A percentile compares a stretch with the other conserved stretches of the same genome.
Conservation (phyloP, 2,888 invertebrate genomes). For the Meloe dianella region DNA sequence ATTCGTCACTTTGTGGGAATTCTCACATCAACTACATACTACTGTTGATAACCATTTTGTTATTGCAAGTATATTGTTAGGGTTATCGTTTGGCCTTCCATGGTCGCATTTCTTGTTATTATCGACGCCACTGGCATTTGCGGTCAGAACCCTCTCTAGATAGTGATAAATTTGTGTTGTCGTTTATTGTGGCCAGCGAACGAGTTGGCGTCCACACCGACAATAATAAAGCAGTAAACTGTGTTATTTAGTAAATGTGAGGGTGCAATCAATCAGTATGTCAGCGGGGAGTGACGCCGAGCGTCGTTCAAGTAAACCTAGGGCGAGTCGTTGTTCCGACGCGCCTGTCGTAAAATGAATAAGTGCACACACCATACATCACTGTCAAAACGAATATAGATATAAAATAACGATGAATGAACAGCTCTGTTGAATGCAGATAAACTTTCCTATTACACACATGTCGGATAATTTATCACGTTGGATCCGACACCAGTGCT, state of each 20-base stretch:
- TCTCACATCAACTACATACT: no score
- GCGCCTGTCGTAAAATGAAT: conserved; percentile 58
- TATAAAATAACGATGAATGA: conserved; percentile 61
- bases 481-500: conserved; percentile 41
- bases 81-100: not conserved
- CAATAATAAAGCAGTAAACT: conserved; percentile 58
- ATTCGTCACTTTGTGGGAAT: no score
- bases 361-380: conserved; percentile 61
- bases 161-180: conserved; percentile 2
- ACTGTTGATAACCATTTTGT: no score
- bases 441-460: conserved; percentile 61
- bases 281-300: conserved; percentile 57
- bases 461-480: conserved; percentile 59
- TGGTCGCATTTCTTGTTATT: not conserved
- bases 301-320: conserved; percentile 44
- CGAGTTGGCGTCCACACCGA: conserved; percentile 30
- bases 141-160: not conserved
- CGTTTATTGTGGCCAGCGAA: conserved; percentile 8
- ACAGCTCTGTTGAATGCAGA: conserved; percentile 60
- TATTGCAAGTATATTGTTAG: no score
- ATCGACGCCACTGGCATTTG: conserved; percentile 7
- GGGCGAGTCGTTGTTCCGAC: conserved; percentile 49
- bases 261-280: conserved; percentile 58
- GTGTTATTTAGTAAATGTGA: conserved; percentile 58
- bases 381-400: conserved; percentile 60